A percentile compares a stretch with the other conserved stretches of the same genome.
These are phyloP conservation scores for Homalodisca vitripennis DNA, from an alignment of 1,140 invertebrate genomes.

Conservation along the genomic window DNA sequence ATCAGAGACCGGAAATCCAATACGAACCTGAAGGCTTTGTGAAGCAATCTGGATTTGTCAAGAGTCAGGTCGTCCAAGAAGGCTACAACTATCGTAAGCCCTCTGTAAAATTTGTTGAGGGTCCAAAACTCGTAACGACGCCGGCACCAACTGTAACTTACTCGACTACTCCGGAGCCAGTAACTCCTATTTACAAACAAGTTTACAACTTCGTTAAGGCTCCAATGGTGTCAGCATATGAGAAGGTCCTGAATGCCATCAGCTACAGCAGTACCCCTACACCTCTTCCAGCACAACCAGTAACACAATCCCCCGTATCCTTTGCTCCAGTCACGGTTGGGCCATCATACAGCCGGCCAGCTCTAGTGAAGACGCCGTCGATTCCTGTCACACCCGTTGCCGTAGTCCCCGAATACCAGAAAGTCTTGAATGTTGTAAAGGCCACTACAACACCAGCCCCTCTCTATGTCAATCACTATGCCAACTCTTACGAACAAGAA, in stretches of 20 bases:
- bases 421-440: slow-evolving; percentile 25
- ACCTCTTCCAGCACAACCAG: slow-evolving; percentile 15
- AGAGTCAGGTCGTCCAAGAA: slow-evolving; percentile 2
- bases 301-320: slow-evolving; percentile 11
- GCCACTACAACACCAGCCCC: slow-evolving; percentile 25
- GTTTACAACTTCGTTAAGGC: slow-evolving; percentile 26
- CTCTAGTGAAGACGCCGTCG: slow-evolving; percentile 18
- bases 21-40: neutral
- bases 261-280: slow-evolving; percentile 27
- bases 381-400: slow-evolving; percentile 10
- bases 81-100: slow-evolving; percentile 17
- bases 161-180: neutral
- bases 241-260: slow-evolving; percentile 28
- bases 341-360: slow-evolving; percentile 9
- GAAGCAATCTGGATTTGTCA: neutral
- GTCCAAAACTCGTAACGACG: neutral
- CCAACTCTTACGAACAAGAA: slow-evolving; percentile 6
- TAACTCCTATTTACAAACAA: slow-evolving; percentile 27
- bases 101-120: neutral
- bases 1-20: slow-evolving; percentile 17
- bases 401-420: slow-evolving; percentile 22
- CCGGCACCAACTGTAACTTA: slow-evolving; percentile 18
- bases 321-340: slow-evolving; percentile 18
- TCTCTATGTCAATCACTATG: slow-evolving; percentile 30
- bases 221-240: slow-evolving; percentile 30